Percentiles rank a stretch among this genome's conserved stretches.
These are phyloP conservation scores for Vanessa cardui DNA, from an alignment of 2,888 invertebrate species.

Conservation along the genomic window DNA sequence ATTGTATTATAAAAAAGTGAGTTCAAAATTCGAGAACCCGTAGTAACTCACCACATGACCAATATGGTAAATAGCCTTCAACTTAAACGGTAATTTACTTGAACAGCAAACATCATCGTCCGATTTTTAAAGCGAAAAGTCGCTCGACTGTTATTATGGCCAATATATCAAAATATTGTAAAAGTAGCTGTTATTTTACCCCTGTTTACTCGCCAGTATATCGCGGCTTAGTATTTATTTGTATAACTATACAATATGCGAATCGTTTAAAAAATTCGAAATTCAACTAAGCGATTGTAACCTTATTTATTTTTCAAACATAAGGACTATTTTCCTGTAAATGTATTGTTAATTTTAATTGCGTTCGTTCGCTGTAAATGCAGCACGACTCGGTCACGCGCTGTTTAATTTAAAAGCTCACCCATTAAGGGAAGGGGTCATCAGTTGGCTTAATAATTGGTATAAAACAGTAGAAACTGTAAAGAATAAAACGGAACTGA, in stretches of 20 bases:
- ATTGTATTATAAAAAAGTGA: neutral
- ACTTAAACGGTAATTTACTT: slow-evolving; percentile 62
- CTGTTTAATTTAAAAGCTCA: slow-evolving; percentile 42
- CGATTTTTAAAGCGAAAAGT: slow-evolving; percentile 73
- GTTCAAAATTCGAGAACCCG: slow-evolving; percentile 38
- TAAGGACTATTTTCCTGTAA: slow-evolving; percentile 11
- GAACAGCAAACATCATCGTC: slow-evolving; percentile 62
- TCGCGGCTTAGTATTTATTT: slow-evolving; percentile 38
- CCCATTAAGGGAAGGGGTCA: slow-evolving; percentile 37
- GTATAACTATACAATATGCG: slow-evolving; percentile 26
- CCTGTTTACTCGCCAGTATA: slow-evolving; percentile 59
- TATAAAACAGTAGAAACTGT: slow-evolving; percentile 3
- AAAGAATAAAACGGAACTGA: slow-evolving; percentile 10
- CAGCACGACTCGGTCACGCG: slow-evolving; percentile 39
- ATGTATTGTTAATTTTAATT: neutral
- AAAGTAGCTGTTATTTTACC: slow-evolving; percentile 68
- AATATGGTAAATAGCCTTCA: slow-evolving; percentile 41
- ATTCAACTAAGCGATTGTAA: neutral
- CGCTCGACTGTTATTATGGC: slow-evolving; percentile 71
- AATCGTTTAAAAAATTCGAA: neutral
- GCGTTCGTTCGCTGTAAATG: slow-evolving; percentile 9
- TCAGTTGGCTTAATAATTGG: slow-evolving; percentile 31
- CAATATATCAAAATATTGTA: slow-evolving; percentile 79
- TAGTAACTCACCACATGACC: slow-evolving; percentile 44
- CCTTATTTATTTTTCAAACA: neutral